Evolutionary conservation across 2,797 vertebrate species (phyloP).

Genomic region (Notolabrus celidotus): DNA sequence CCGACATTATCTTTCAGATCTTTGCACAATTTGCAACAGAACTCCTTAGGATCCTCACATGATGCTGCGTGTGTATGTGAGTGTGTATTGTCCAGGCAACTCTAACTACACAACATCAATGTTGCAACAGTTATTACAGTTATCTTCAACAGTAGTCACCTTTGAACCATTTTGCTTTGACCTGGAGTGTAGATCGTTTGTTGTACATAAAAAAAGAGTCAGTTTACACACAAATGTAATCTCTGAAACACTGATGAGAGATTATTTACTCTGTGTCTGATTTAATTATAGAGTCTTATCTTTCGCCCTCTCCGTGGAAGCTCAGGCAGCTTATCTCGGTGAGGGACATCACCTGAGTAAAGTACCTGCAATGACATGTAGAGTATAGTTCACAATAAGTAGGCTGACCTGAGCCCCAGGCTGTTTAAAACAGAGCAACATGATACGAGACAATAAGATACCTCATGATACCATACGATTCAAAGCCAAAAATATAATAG

Average conservation of each 20-base stretch:
- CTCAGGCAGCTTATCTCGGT: conserved; percentile 44
- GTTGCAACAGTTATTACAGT: conserved; percentile 47
- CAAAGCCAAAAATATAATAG: too few relatives aligned
- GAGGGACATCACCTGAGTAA: conserved; percentile 36
- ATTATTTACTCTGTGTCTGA: neutral
- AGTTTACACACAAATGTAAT: neutral
- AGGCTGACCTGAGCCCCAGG: neutral
- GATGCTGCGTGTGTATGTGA: conserved; percentile 10
- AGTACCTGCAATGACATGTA: conserved; percentile 31
- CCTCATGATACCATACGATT: too few relatives aligned
- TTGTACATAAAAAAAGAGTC: neutral
- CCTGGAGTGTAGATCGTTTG: neutral
- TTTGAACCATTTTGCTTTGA: conserved; percentile 32
- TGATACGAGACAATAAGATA: too few relatives aligned
- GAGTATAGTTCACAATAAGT: conserved; percentile 39
- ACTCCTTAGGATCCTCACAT: conserved; percentile 25
- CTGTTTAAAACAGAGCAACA: too few relatives aligned
- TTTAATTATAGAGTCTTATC: neutral
- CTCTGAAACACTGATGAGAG: neutral
- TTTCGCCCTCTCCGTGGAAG: neutral
- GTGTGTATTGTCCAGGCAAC: conserved; percentile 1
- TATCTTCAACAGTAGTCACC: conserved; percentile 47
- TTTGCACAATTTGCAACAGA: conserved; percentile 26
- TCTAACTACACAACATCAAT: conserved; percentile 31
- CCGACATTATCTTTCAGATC: conserved; percentile 53